Evolutionary conservation across 2,113 vertebrate genomes (phyloP).

Genomic region (Ptilonorhynchus violaceus): DNA sequence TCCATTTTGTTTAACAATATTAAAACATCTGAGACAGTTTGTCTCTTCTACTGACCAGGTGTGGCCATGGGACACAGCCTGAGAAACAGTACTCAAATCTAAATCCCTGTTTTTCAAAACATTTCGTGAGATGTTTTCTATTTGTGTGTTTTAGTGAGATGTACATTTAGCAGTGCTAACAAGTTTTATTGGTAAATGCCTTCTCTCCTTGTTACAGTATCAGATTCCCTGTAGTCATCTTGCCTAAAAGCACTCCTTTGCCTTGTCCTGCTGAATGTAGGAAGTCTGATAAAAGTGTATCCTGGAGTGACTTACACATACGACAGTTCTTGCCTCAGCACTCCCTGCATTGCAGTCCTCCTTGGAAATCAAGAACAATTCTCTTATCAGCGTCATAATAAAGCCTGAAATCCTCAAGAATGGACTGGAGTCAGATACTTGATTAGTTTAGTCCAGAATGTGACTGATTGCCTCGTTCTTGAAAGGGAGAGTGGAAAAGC

Average conservation of each 20-base stretch:
- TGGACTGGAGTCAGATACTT: not conserved
- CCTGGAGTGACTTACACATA: not conserved
- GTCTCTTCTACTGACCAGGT: not conserved
- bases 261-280: not conserved
- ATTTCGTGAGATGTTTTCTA: not conserved
- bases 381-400: not conserved
- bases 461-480: not conserved
- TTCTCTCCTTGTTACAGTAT: not conserved
- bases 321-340: not conserved
- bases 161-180: not conserved
- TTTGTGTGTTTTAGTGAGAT: not conserved
- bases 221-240: not conserved
- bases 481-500: not conserved
- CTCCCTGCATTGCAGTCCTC: not conserved
- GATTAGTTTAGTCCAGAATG: not conserved
- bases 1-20: not conserved
- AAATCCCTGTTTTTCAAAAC: not conserved
- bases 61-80: not conserved
- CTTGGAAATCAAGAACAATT: not conserved
- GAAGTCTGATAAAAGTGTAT: not conserved
- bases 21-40: not conserved
- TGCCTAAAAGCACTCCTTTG: not conserved
- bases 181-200: not conserved
- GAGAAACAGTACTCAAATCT: not conserved
- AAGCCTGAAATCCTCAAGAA: not conserved